Evolutionary conservation across 2,797 vertebrate genomes (phyloP), one percentile per base, ranked within the genome.

Genomic region (Eidolon dupreanum): DNA sequence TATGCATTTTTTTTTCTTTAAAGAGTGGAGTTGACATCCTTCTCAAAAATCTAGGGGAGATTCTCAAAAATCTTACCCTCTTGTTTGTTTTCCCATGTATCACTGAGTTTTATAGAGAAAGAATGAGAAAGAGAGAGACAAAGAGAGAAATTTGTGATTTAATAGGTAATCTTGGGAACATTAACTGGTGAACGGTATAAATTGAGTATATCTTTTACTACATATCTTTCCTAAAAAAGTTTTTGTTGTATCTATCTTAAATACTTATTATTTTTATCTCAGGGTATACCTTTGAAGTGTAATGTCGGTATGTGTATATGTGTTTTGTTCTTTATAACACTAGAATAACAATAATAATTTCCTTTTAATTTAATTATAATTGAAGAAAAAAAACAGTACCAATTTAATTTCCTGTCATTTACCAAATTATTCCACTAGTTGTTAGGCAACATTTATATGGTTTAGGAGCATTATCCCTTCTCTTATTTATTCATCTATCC

Each of bases 321-420:
- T 75, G 55, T 89, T 49, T 75, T 63, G 85, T 94, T 88, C 9
- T 86, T 85, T 94, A 24, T 70, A 82, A 78, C 20, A 70, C 26
- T 71, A 65, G 15, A 65, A 81, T 77, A 93, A 92, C 11, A 86
- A 95, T 53, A 75, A 65, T 93, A 55, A 95, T 85, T 90, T 95
- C 26, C 20, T 93, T 93, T 96, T 33, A 93, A 75, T 93, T 31
- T 65, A 83, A 93, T 94, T 59, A 88, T 59, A 90, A 70, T 57
- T 92, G 59, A 87, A 94, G 63, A 17, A 66, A 73, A 93, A 93
- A 11, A 71, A 17, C 26, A 75, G 63, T 22, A 24, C 16, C 41
- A 70, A 28, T 59, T 73, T 92, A 90, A 89, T 92, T 89, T 83
- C 43, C 20, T 33, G 17, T 55, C 81, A 38, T 77, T 26, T 59